Percentiles rank a stretch among this genome's conserved stretches.
These are phyloP conservation scores for Procavia capensis DNA, from an alignment of 2,113 vertebrate species.

Conservation along the genomic window DNA sequence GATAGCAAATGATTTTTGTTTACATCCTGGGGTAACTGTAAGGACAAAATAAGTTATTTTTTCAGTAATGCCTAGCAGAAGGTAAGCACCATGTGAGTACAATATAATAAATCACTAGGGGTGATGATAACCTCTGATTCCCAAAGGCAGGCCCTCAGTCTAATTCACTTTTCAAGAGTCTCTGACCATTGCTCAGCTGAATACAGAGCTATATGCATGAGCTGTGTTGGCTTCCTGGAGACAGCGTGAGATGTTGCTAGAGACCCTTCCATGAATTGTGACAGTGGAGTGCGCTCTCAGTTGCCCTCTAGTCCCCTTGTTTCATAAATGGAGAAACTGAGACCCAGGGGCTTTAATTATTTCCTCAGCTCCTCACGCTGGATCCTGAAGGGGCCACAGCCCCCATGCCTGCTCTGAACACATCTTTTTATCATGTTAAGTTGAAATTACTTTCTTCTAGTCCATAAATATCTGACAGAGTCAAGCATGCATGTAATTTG, in stretches of 20 bases:
- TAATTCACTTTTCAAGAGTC: background rate
- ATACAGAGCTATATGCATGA: background rate
- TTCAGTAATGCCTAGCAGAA: background rate
- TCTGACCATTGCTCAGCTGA: background rate
- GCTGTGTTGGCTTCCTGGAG: background rate
- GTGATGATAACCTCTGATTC: background rate
- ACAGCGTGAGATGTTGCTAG: background rate
- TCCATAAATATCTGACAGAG: constrained; percentile 49
- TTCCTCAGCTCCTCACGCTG: background rate
- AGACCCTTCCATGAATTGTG: background rate
- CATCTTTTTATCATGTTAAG: background rate
- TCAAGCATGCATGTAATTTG: constrained; percentile 45
- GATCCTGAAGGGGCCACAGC: background rate
- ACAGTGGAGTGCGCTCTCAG: background rate
- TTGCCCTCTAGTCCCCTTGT: background rate
- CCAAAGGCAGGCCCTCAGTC: background rate
- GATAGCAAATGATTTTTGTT: background rate
- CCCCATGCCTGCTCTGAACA: background rate
- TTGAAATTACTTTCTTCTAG: background rate
- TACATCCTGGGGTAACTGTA: background rate
- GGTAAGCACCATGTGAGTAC: background rate
- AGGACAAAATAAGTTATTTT: background rate
- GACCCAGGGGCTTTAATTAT: background rate
- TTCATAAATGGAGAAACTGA: background rate
- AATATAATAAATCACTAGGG: background rate